phyloP scores from a whole-genome alignment of 2,888 invertebrate species.

The Apodemia zela region DNA sequence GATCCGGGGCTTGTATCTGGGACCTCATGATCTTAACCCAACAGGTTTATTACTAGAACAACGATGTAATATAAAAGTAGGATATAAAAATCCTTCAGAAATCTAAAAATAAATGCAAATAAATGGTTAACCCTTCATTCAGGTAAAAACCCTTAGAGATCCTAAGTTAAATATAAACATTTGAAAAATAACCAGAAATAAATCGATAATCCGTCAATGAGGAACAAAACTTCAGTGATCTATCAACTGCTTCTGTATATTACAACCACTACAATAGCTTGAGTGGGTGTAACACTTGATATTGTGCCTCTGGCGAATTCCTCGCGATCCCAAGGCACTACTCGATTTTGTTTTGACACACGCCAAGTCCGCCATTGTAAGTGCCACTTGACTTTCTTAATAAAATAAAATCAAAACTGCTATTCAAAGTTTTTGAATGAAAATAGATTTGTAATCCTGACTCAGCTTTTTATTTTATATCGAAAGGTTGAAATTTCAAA shows the following conservation, averaged over 20 bases:
- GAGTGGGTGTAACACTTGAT: slow-evolving; percentile 30
- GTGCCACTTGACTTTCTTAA: slow-evolving; percentile 39
- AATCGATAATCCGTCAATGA: slow-evolving; percentile 3
- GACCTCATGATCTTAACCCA: no score
- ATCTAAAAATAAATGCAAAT: no score
- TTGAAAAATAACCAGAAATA: background rate
- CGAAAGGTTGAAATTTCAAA: background rate
- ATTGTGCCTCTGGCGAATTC: slow-evolving; percentile 50
- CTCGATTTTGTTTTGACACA: slow-evolving; percentile 78
- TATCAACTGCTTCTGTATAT: slow-evolving; percentile 8
- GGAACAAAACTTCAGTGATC: slow-evolving; percentile 7
- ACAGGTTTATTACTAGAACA: no score
- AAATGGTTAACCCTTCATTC: background rate
- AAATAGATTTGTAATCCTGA: background rate
- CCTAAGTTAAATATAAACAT: background rate
- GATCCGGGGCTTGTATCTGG: no score
- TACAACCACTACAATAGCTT: slow-evolving; percentile 23
- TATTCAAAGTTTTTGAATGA: slow-evolving; percentile 42
- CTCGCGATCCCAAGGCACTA: slow-evolving; percentile 65
- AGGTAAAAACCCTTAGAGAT: background rate
- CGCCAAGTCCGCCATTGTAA: slow-evolving; percentile 53
- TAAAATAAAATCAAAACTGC: slow-evolving; percentile 46
- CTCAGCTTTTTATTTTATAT: background rate
- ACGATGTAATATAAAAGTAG: no score
- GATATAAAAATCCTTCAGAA: no score